Evolutionary conservation across 2,797 vertebrate genomes (phyloP).

Genomic region (Melanotaenia parkinsoni): DNA sequence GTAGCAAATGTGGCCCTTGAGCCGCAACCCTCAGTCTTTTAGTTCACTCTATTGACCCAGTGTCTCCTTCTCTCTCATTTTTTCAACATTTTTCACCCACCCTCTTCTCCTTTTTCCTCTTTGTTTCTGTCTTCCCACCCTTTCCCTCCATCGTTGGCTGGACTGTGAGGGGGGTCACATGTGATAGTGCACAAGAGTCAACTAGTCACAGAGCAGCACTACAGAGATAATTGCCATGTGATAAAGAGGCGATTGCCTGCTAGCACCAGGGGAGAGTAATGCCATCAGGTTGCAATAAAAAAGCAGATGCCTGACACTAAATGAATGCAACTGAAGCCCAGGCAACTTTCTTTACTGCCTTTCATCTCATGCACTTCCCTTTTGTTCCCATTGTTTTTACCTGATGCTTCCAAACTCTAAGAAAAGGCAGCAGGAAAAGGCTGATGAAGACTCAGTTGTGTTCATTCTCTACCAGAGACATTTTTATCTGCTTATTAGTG

Average conservation of each 20-base stretch:
- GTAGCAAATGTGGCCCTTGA: slow-evolving; percentile 68
- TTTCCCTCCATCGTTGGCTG: slow-evolving; percentile 41
- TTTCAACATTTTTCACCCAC: slow-evolving; percentile 34
- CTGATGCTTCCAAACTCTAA: slow-evolving; percentile 45
- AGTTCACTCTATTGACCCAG: slow-evolving; percentile 66
- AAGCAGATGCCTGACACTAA: slow-evolving; percentile 86
- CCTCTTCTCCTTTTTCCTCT: slow-evolving; percentile 16
- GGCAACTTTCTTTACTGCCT: slow-evolving; percentile 72
- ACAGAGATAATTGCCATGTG: slow-evolving; percentile 87
- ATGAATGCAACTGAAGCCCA: slow-evolving; percentile 76
- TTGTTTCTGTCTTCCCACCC: slow-evolving; percentile 6
- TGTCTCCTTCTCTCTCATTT: slow-evolving; percentile 40
- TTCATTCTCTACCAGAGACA: slow-evolving; percentile 58
- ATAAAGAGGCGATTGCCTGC: slow-evolving; percentile 88
- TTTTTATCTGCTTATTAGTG: slow-evolving; percentile 62
- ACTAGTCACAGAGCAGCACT: slow-evolving; percentile 81
- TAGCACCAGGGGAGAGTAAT: slow-evolving; percentile 85
- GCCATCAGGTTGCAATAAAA: slow-evolving; percentile 88
- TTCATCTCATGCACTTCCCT: slow-evolving; percentile 54
- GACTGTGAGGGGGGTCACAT: slow-evolving; percentile 76
- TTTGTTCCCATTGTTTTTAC: slow-evolving; percentile 63
- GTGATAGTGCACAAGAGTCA: slow-evolving; percentile 77
- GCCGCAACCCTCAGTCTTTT: slow-evolving; percentile 54
- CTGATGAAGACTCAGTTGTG: slow-evolving; percentile 74
- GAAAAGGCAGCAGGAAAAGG: slow-evolving; percentile 62